A percentile compares a stretch with the other conserved stretches of the same genome.
Conservation (phyloP, 2,113 vertebrate genomes). For the Steatornis caripensis region DNA sequence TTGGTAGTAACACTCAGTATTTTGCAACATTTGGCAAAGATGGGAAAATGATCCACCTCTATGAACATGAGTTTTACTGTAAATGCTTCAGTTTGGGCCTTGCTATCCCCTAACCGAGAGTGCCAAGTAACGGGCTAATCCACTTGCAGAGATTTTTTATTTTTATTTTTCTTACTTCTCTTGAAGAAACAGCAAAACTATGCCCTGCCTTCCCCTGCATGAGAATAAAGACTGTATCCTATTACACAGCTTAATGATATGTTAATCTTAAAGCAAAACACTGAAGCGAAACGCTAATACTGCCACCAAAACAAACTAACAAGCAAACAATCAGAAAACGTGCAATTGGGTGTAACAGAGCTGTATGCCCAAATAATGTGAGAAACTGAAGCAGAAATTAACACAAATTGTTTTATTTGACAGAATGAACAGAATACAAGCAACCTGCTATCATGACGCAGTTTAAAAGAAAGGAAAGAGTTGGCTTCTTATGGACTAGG, state of each 20-base stretch:
- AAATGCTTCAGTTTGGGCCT: background rate
- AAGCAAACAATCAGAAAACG: background rate
- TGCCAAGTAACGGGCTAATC: background rate
- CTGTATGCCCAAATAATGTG: background rate
- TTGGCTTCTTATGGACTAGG: background rate
- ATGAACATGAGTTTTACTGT: background rate
- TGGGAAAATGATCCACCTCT: background rate
- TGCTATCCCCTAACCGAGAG: background rate
- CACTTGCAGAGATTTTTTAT: background rate
- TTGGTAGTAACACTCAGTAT: background rate
- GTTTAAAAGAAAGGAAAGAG: background rate
- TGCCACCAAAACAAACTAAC: background rate
- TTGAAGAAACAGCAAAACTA: background rate
- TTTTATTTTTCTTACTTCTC: background rate
- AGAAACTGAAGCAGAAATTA: background rate
- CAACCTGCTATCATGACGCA: background rate
- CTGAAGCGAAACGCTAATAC: background rate
- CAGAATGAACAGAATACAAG: background rate
- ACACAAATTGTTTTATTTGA: background rate
- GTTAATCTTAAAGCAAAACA: constrained; percentile 28
- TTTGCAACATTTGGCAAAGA: background rate
- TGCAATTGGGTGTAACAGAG: background rate
- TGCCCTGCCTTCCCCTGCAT: background rate
- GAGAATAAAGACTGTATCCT: background rate
- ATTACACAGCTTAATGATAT: background rate